Base-by-base conservation (phyloP, 2,113 vertebrate species). In the Bambusicola thoracicus region DNA sequence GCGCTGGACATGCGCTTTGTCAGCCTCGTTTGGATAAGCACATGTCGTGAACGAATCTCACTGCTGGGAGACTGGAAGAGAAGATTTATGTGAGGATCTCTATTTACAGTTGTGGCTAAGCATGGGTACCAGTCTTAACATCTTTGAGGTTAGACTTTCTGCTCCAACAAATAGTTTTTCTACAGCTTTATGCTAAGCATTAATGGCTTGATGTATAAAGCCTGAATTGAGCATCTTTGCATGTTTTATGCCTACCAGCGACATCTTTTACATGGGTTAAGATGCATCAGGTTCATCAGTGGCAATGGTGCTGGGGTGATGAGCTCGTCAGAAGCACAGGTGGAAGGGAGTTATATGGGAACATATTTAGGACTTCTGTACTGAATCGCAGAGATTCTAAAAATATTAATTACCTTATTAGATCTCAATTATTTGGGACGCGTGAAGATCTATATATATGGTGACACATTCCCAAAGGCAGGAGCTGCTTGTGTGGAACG, bases 391-490 rank as follows among this genome's bases (percentile, higher is more conserved):
- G 43, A 59, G 32, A 51, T 75, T 93, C 68, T 83, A 19, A 86
- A 93, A 92, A 63, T 46, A 65, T 38, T 40, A 27, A 0, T 77
- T 91, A 63, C 32, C 24, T 81, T 83, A 70, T 69, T 91, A 85
- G 65, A 77, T 51, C 41, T 83, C 59, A 51, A 90, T 85, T 59
- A 80, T 90, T 10, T 94, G 76, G 76, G 69, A 48, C 90, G 55
- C 29, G 44, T 61, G 17, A 77, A 58, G 65, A 78, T 88, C 93
- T 95, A n/a, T 93, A 59, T 83, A 53, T 38, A 49, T n/a, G 38
- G 27, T 38, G 1, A 3, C 32, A 29, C 72, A 10, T 85, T 93
- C 92, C 88, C 82, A 70, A 78, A 93, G 85, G 92, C 92, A 96
- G 82, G 82, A 95, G 73, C 80, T 1, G 7, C 51, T 80, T 79